A percentile compares a stretch with the other conserved stretches of the same genome.
Evolutionary conservation across 2,113 vertebrate species (phyloP).

Genomic region (Macheiramphus alcinus): DNA sequence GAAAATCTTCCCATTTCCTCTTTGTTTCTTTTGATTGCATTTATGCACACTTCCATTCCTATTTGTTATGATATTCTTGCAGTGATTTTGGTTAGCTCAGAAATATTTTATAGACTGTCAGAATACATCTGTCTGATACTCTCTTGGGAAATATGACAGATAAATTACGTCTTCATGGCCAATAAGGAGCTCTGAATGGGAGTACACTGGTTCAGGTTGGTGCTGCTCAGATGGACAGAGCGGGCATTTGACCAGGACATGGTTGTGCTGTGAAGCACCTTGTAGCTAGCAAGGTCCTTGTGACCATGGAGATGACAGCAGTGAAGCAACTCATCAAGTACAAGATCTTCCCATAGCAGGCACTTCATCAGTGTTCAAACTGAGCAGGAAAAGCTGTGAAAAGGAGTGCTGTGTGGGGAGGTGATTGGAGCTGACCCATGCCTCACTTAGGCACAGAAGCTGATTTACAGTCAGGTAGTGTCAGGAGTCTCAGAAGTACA

Average conservation of each 20-base stretch:
- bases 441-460: fast-evolving
- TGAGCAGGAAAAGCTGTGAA: background rate
- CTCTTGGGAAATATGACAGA: background rate
- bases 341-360: background rate
- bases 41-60: background rate
- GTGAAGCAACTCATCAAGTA: fast-evolving
- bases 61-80: background rate
- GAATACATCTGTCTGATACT: background rate
- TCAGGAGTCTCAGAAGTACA: fast-evolving
- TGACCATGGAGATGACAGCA: background rate
- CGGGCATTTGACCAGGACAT: background rate
- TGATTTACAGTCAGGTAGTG: background rate
- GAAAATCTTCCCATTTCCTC: background rate
- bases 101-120: background rate
- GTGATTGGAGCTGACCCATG: fast-evolving
- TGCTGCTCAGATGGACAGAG: background rate
- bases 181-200: background rate
- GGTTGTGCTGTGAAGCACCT: background rate
- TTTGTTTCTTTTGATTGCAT: background rate
- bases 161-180: background rate
- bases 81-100: background rate
- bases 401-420: background rate
- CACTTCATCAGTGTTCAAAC: fast-evolving
- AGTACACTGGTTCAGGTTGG: background rate
- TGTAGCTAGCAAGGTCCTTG: background rate